Evolutionary conservation across 2,888 invertebrate species (phyloP).

Genomic region (Eupsilia transversa): DNA sequence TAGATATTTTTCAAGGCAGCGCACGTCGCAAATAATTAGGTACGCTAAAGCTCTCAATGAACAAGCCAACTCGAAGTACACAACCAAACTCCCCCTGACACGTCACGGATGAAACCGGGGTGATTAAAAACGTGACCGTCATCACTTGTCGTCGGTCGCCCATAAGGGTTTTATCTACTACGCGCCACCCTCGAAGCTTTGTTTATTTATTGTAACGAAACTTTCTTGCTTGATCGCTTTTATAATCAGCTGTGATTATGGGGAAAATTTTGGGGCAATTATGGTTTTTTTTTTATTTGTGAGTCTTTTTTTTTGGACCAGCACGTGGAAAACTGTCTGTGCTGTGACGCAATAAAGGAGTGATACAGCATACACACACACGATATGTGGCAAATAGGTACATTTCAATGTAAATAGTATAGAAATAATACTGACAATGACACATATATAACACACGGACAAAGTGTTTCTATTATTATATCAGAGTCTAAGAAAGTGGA

Average conservation of each 20-base stretch:
- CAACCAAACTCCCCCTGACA: constrained; percentile 79
- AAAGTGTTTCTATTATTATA: no score
- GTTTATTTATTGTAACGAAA: constrained; percentile 84
- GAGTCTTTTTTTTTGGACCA: neutral
- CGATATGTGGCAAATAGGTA: neutral
- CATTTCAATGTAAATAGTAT: no score
- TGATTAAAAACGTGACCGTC: constrained; percentile 91
- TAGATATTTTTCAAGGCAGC: constrained; percentile 12
- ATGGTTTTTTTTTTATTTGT: constrained; percentile 5
- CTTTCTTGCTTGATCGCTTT: constrained; percentile 66
- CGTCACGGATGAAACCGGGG: constrained; percentile 85
- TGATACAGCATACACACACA: neutral
- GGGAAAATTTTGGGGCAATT: constrained; percentile 57
- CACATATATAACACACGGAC: no score
- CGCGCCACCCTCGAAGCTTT: constrained; percentile 82
- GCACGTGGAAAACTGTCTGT: neutral
- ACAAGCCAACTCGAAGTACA: constrained; percentile 70
- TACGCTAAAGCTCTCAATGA: constrained; percentile 56
- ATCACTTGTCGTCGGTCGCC: constrained; percentile 86
- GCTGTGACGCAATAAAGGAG: neutral
- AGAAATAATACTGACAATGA: no score
- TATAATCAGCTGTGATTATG: constrained; percentile 62
- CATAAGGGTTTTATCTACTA: constrained; percentile 88
- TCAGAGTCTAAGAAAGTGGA: no score
- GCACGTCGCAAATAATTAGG: constrained; percentile 57